Evolutionary conservation across 2,797 vertebrate genomes (phyloP), one percentile per base, ranked within the genome.

Genomic region (Coluber constrictor): DNA sequence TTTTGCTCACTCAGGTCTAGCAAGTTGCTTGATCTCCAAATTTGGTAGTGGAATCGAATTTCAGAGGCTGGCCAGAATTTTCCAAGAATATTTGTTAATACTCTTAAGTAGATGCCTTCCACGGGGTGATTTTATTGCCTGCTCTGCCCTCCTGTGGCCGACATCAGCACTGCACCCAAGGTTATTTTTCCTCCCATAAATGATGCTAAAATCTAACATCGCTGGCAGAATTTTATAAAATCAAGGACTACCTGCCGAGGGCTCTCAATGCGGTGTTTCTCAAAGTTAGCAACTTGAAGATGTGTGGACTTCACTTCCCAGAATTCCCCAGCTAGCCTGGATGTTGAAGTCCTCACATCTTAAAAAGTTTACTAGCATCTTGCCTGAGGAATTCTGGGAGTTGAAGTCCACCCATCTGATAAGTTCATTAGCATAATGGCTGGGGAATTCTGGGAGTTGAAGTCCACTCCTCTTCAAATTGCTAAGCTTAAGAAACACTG

Each of bases 1-100:
- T 83, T 83, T 83, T 83, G 74, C 37, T 47, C 74, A 83, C 74
- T 83, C 74, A 47, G 74, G 74, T 83, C 74, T 83, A 83, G 74
- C 86, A 55, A 55, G 18, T 25, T 47, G 37, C 37, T 18, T 87
- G 86, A 32, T 47, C 7, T 25, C 86, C 29, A 29, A 29, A 32
- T 4, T 23, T 54, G 56, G 59, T 16, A 25, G 16, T 3, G 5
- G 91, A 27, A 47, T 16, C 25, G 37, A 57, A 56, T 66, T 32
- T 3, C 29, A 61, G 57, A 10, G 13, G n/a, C 88, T 27, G n/a
- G 74, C 37, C 55, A 9, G 74, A 55, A 37, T 32, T 59, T 63
- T 32, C 54, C 29, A 25, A 1, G 18, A 51, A 18, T 57, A 27
- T 37, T 43, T 18, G 88, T 74, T 18, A 18, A 16, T 70, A 2